Conservation (phyloP, 2,888 invertebrate species). For the Thumatha senex region DNA sequence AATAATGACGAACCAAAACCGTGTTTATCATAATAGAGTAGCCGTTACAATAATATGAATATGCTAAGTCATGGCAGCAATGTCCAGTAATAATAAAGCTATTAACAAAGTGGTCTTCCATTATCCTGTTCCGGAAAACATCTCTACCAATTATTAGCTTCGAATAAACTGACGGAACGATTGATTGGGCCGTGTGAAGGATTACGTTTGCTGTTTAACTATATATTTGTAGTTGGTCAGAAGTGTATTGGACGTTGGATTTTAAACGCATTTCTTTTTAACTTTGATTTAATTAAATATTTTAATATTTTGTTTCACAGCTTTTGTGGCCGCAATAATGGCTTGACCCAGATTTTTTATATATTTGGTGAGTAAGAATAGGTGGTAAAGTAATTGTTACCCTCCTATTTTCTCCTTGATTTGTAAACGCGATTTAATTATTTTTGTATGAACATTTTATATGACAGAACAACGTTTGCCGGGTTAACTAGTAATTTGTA, state of each 20-base stretch:
- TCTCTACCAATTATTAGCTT: conserved; percentile 32
- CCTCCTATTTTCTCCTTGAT: too few relatives aligned
- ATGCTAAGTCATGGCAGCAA: neutral
- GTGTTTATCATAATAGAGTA: too few relatives aligned
- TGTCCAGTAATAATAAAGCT: conserved; percentile 14
- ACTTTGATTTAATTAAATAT: neutral
- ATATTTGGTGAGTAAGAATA: too few relatives aligned
- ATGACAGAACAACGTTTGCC: too few relatives aligned
- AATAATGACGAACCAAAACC: too few relatives aligned
- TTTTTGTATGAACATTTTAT: too few relatives aligned
- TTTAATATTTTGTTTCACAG: conserved; percentile 1
- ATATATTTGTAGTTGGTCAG: conserved; percentile 22
- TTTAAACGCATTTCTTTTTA: neutral
- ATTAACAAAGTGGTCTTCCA: conserved; percentile 20
- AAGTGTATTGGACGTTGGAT: conserved; percentile 36
- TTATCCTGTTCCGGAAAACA: conserved; percentile 31
- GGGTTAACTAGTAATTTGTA: too few relatives aligned
- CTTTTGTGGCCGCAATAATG: too few relatives aligned
- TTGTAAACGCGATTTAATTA: too few relatives aligned
- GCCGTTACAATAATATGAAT: too few relatives aligned
- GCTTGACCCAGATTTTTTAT: too few relatives aligned
- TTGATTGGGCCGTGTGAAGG: conserved; percentile 71
- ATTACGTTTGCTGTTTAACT: conserved; percentile 62
- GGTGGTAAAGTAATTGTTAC: too few relatives aligned
- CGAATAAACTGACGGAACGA: conserved; percentile 44